Evolutionary conservation across 1,140 invertebrate species (phyloP), one percentile per base, ranked within the genome.

Genomic region (Drosophila subpulchrella): DNA sequence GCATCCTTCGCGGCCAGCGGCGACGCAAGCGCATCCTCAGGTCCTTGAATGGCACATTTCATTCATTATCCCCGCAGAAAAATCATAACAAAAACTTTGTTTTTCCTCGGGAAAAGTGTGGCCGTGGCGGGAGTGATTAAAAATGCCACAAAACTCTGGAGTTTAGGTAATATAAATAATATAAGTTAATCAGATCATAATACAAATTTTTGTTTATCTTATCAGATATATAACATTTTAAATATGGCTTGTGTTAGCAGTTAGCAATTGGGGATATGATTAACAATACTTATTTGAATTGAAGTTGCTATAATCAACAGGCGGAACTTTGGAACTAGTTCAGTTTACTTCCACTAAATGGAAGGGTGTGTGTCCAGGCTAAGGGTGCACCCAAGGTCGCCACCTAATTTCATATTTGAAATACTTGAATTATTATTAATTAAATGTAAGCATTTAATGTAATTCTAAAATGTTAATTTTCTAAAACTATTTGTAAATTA

Each of bases 1-100:
- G 76, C 84, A 88, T 79, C 60, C 67, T 88, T 62, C 83, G 83
- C 47, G 86, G 83, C 83, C 83, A 88, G 38, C 83, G 83, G 56
- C 83, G 84, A 41, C 84, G 61, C 42, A 89, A 42, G 53, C 83
- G 83, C 83, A 88, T 88, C 13, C 32, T 76, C 42, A 66, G 20
- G 30, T 17, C 46, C 20, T n/a, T 41, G 51, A 39, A 41, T 36
- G 27, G 27, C 41, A 11, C 60, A 54, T 66, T 51, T 44, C 15
- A 53, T 36, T 13, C 15, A 53, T 12, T 6, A 36, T 36, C 36
- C 15, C 32, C 32, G 50, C 50, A 36, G 50, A 20, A 13, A 36
- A 53, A 53, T 17, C 50, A 53, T 36, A 53, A 53, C 50, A 27
- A 48, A 30, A 53, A 53, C 10, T 34, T 51, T 51, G 48, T 51